Conservation (phyloP, 2,113 vertebrate species). For the Acinonyx jubatus region DNA sequence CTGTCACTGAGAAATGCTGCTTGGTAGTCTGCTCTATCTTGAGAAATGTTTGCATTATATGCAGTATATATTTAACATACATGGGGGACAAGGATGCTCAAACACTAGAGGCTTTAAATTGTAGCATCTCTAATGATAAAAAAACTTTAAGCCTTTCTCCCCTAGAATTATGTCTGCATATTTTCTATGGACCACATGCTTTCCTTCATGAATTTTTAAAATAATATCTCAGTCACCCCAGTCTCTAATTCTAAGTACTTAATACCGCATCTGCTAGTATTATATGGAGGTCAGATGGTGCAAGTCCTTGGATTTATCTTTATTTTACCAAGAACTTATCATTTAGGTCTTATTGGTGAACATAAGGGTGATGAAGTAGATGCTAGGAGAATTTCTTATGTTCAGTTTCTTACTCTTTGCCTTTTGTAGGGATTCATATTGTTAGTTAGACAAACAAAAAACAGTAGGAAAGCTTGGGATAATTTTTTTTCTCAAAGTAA, state of each 20-base stretch:
- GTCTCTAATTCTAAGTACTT: not conserved
- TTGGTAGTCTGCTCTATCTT: not conserved
- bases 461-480: not conserved
- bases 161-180: not conserved
- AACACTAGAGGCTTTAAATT: not conserved
- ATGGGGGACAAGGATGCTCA: not conserved
- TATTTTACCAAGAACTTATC: not conserved
- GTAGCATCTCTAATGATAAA: conserved; percentile 3
- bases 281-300: not conserved
- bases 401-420: not conserved
- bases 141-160: not conserved
- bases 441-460: conserved; percentile 51
- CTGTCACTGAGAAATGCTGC: not conserved
- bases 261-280: not conserved
- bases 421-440: conserved; percentile 18
- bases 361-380: not conserved
- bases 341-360: not conserved
- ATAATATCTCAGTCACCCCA: not conserved
- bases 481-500: not conserved
- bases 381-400: conserved; percentile 9
- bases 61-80: not conserved
- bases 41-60: not conserved
- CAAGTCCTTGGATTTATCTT: not conserved
- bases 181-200: not conserved
- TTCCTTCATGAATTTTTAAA: not conserved